These are phyloP conservation scores for Tachina grossa DNA, from an alignment of 2,888 invertebrate species.

Conservation along the genomic window DNA sequence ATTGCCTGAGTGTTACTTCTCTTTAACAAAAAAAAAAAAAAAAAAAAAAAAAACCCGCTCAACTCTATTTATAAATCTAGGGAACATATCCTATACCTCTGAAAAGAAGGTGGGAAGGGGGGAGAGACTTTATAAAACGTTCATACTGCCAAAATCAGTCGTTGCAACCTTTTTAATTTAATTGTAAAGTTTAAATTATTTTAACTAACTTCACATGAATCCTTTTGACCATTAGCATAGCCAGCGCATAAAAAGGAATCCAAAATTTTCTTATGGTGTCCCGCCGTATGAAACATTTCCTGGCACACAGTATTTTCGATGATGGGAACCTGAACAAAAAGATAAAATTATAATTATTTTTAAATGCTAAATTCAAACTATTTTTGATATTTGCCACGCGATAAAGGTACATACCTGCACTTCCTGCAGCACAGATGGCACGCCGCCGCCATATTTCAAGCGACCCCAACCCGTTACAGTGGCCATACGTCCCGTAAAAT, in stretches of 20 bases:
- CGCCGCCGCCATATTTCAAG: conserved; percentile 94
- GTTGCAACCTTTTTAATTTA: too few species aligned
- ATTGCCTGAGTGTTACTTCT: too few species aligned
- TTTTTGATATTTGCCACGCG: too few species aligned
- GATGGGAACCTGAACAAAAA: conserved; percentile 88
- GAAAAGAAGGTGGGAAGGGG: too few species aligned
- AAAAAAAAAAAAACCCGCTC: too few species aligned
- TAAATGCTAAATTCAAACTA: not conserved
- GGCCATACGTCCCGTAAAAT: conserved; percentile 93
- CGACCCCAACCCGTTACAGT: conserved; percentile 97
- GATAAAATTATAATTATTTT: not conserved
- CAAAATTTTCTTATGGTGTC: conserved; percentile 93
- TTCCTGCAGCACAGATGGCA: conserved; percentile 94
- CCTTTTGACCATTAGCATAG: conserved; percentile 95
- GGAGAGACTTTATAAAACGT: too few species aligned
- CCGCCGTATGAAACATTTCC: conserved; percentile 96
- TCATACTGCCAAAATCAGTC: too few species aligned
- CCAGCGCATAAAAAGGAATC: conserved; percentile 96
- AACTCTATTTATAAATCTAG: too few species aligned
- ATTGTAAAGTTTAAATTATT: not conserved
- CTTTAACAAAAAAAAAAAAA: too few species aligned
- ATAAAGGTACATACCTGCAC: conserved; percentile 85
- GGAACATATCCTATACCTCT: too few species aligned
- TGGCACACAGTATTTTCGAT: conserved; percentile 96
- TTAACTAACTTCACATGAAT: conserved; percentile 92